Conservation (phyloP, 2,888 invertebrate genomes). For the Neocrepidodera transversa region DNA sequence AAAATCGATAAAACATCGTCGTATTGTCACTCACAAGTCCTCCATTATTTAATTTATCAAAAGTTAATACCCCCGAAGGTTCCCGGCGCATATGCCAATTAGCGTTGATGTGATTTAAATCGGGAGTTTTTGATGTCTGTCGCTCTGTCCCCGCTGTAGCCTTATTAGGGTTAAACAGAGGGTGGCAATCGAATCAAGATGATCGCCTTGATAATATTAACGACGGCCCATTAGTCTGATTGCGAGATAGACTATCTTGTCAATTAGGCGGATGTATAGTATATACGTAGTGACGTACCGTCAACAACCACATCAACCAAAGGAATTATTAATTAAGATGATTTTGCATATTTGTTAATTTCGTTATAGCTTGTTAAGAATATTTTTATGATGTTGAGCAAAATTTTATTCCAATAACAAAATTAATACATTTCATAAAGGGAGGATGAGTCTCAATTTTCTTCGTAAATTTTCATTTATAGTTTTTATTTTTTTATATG, state of each 20-base stretch:
- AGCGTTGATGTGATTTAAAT: slow-evolving; percentile 47
- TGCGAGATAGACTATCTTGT: slow-evolving; percentile 38
- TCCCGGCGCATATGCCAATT: slow-evolving; percentile 44
- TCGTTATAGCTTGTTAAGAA: too few species aligned
- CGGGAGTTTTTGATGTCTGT: slow-evolving; percentile 47
- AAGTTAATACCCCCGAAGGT: slow-evolving; percentile 32
- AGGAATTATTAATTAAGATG: not conserved
- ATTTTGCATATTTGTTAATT: not conserved
- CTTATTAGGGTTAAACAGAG: slow-evolving; percentile 48
- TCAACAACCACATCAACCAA: not conserved
- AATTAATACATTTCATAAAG: too few species aligned
- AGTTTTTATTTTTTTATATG: too few species aligned
- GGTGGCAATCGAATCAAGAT: slow-evolving; percentile 49
- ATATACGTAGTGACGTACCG: not conserved
- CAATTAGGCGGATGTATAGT: slow-evolving; percentile 20
- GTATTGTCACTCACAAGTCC: not conserved
- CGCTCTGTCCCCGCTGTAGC: slow-evolving; percentile 33
- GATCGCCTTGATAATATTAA: slow-evolving; percentile 50
- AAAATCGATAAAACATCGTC: slow-evolving; percentile 1
- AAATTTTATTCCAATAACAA: too few species aligned
- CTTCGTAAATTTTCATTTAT: too few species aligned
- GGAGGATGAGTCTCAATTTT: too few species aligned
- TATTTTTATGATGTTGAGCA: too few species aligned
- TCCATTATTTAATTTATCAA: slow-evolving; percentile 34
- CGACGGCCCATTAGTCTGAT: slow-evolving; percentile 50